phyloP scores from a whole-genome alignment of 2,113 vertebrate species.

The Calyptommatus sinebrachiatus region DNA sequence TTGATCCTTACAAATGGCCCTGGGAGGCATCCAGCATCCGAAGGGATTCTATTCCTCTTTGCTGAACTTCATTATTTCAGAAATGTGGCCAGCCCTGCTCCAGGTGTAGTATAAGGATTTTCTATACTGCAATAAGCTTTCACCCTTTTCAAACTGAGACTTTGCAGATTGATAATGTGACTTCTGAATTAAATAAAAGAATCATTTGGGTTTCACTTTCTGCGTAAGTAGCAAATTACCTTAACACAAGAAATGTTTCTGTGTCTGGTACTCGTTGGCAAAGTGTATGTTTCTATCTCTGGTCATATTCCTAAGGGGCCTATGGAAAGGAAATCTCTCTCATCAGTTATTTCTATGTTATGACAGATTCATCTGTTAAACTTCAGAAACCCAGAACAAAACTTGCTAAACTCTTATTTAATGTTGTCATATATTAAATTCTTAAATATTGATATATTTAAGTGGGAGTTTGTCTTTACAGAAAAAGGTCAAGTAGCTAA shows the following conservation, averaged over 20 bases:
- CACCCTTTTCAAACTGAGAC: neutral
- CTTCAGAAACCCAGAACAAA: neutral
- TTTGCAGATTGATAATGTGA: neutral
- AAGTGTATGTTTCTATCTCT: neutral
- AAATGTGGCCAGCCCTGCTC: neutral
- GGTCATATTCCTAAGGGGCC: neutral
- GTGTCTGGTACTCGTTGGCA: neutral
- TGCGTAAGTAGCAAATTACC: neutral
- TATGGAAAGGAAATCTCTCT: neutral
- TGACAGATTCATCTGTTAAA: neutral
- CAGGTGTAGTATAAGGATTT: neutral
- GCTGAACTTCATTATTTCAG: neutral
- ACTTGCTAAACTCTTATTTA: neutral
- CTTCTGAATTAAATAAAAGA: neutral
- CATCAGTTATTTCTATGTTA: neutral
- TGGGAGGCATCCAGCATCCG: too few species aligned
- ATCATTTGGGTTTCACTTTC: neutral
- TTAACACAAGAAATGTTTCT: neutral
- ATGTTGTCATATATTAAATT: neutral
- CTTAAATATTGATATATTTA: neutral
- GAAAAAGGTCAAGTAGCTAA: neutral
- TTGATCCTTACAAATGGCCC: too few species aligned
- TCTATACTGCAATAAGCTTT: neutral
- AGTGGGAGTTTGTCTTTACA: neutral
- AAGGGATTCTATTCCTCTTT: too few species aligned